Base-by-base conservation (phyloP, 2,888 invertebrate species). In the Matsumyia berberina region DNA sequence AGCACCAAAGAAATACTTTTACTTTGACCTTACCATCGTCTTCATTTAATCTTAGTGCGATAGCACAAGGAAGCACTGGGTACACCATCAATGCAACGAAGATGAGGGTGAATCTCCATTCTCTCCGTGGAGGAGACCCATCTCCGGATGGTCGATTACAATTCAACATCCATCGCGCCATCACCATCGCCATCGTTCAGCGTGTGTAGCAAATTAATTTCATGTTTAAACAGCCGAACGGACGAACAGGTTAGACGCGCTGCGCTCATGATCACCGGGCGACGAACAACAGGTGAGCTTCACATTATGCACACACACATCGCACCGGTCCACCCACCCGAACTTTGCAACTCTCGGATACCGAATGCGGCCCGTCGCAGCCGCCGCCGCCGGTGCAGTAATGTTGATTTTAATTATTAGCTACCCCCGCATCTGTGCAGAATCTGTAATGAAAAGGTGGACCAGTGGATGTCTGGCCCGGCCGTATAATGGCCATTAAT, bases 201-300 rank as follows among this genome's bases (percentile, higher is more conserved):
- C 76, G 85, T 80, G 85, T 83, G 85, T 85, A 69, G 85, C 85
- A 85, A 85, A 85, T 85, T 85, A 85, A 80, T 85, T 85, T 85
- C 74, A 80, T 85, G 85, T 85, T 85, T 80, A 80, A 85, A 85
- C 80, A 85, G 70, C 49, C 69, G 58, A 74, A 85, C 62, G 35
- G 74, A 7, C 42, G 67, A 74, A 49, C 70, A 76, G 76, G 85
- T 80, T 39, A 60, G 85, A 17, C 57, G 55, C 58, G n/a, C n/a
- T n/a, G n/a, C 67, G 85, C 74, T 57, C 62, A 73, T 73, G 72
- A 67, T 78, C 78, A 51, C 44, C 29, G 35, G 19, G 24, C 73
- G 69, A 80, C 44, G 62, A 83, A 62, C 73, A 83, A 60, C 78
- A 83, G 85, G 80, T 85, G 85, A 85, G 74, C 44, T 57, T 81